Conservation (phyloP, 1,140 invertebrate species). For the Orussus abietinus region DNA sequence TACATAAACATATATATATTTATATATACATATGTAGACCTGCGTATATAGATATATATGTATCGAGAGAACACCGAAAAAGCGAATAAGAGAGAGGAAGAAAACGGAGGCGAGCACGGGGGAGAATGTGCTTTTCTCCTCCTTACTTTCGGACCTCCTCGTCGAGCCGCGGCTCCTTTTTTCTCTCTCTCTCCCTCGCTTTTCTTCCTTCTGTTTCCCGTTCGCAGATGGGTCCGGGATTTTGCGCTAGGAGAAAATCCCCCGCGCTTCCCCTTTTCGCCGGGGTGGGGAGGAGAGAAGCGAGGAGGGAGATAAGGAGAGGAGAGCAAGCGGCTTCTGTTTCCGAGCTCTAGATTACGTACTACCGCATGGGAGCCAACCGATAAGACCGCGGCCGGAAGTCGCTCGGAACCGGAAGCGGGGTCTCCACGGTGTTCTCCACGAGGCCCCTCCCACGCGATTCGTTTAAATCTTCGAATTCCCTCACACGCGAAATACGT, state of each 20-base stretch:
- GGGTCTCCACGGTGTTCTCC: constrained; percentile 3
- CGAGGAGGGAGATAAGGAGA: no score
- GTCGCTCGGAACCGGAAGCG: constrained; percentile 32
- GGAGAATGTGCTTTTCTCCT: constrained; percentile 1
- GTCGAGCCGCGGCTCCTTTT: no score
- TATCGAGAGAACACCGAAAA: background rate
- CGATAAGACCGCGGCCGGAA: constrained; percentile 43
- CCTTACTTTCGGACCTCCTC: no score
- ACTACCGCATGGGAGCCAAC: constrained; percentile 42
- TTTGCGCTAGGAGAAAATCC: constrained; percentile 6
- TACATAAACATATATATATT: background rate
- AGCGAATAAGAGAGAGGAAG: constrained; percentile 11
- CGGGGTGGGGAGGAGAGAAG: no score
- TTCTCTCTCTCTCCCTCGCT: background rate
- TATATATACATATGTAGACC: background rate
- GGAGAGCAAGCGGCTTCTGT: no score
- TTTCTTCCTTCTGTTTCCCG: background rate
- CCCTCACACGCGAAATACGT: no score
- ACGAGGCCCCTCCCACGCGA: background rate
- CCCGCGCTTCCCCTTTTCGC: no score
- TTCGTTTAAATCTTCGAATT: constrained; percentile 1
- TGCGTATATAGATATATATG: background rate
- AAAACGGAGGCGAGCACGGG: constrained; percentile 15
- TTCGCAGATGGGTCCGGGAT: background rate
- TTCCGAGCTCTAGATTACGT: constrained; percentile 15